A percentile compares a stretch with the other conserved stretches of the same genome.
phyloP scores from a whole-genome alignment of 2,888 invertebrate genomes.

The Lithophane ornitopus region DNA sequence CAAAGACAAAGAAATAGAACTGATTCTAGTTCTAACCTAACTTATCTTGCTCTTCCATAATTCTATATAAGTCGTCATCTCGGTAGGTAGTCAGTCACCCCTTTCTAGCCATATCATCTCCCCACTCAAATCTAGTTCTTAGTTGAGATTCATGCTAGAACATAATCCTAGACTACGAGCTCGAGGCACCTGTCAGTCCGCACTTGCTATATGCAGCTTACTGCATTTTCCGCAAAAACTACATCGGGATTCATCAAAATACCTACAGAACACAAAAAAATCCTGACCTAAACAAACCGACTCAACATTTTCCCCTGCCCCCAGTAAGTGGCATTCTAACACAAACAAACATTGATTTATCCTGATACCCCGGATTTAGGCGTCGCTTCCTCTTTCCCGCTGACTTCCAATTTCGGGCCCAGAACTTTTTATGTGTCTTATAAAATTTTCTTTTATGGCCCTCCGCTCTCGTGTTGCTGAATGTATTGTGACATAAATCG shows the following conservation, averaged over 20 bases:
- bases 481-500: conserved; percentile 71
- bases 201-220: background rate
- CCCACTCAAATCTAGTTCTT: background rate
- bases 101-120: no score
- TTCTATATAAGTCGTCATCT: no score
- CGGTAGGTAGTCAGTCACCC: no score
- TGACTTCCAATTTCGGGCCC: conserved; percentile 86
- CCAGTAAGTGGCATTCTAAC: conserved; percentile 84
- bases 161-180: background rate
- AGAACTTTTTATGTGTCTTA: conserved; percentile 88
- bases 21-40: no score
- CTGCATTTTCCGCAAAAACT: background rate
- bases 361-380: conserved; percentile 87
- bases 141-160: background rate
- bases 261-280: conserved; percentile 6
- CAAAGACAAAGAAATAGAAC: no score
- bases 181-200: background rate
- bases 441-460: conserved; percentile 85
- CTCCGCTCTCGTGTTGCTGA: conserved; percentile 58
- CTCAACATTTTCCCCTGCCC: conserved; percentile 75
- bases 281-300: conserved; percentile 23
- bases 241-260: background rate
- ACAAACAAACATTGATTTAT: conserved; percentile 90
- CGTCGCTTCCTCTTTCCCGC: conserved; percentile 74
- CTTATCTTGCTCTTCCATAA: no score